These are phyloP conservation scores for Muntiacus muntjak DNA, from an alignment of 2,113 vertebrate species.

Conservation along the genomic window DNA sequence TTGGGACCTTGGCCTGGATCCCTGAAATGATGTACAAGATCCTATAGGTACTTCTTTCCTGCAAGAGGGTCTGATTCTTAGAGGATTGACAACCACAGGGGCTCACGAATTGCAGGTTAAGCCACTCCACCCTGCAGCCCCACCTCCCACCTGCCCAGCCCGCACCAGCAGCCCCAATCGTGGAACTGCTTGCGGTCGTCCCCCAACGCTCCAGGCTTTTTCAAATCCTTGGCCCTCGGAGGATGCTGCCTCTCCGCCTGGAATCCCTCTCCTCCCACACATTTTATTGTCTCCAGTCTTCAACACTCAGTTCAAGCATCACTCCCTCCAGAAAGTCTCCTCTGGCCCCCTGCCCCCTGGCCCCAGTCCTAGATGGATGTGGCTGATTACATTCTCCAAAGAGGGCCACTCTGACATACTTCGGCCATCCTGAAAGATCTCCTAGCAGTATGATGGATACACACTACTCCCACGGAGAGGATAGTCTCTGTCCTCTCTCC, in stretches of 20 bases:
- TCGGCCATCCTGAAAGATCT: too few species aligned
- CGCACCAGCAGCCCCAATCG: background rate
- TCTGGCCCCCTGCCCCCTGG: too few species aligned
- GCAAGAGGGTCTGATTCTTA: background rate
- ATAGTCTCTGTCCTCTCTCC: background rate
- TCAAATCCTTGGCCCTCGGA: fast-evolving
- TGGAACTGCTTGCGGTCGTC: background rate
- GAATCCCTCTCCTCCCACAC: background rate
- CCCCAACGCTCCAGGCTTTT: background rate
- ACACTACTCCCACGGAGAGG: background rate
- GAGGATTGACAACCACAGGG: background rate
- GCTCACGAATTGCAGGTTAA: background rate
- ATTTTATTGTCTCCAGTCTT: background rate
- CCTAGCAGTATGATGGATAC: background rate
- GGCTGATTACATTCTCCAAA: background rate
- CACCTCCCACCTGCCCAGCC: fast-evolving
- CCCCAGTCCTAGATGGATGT: fast-evolving
- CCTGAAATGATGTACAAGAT: background rate
- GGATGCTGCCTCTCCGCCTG: background rate
- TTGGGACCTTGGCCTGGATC: background rate
- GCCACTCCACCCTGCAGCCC: background rate
- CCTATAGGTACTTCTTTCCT: background rate
- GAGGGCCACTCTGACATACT: fast-evolving
- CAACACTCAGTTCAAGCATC: background rate
- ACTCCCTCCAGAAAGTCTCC: background rate